Base-by-base conservation (phyloP, 2,888 invertebrate genomes). In the Clunio marinus region DNA sequence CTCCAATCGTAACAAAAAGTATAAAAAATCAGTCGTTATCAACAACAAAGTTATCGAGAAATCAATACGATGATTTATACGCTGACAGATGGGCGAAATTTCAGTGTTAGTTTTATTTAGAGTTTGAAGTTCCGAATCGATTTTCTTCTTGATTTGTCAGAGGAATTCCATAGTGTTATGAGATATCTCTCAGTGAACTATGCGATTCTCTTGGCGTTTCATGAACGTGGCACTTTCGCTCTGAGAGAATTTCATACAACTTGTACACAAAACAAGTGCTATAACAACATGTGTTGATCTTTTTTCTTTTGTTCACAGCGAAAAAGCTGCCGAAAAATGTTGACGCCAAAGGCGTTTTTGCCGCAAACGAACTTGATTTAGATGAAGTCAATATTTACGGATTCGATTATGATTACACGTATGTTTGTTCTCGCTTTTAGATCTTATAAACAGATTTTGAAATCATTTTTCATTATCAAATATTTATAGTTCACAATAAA, bases 321-420 rank as follows among this genome's bases (percentile, higher is more conserved):
- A 93, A 93, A 77, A 93, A 93, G 76, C 78, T 93, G 28, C 93
- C 93, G 2, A 86, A 86, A 75, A 89, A 93, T 82, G 93, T 94
- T 1, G 90, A 93, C 75, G 85, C 88, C 0, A 83, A 85, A 73
- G 93, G 92, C 45, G 94, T 98, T 1, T 98, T 96, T 81, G 95
- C 96, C 10, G 97, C 96, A 79, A 98, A 98, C 81, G 96, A 97
- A 76, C 81, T 97, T 69, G 91, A 96, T 77, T 81, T 98, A 66
- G 84, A 88, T 71, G 91, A 95, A 78, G 92, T 98, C 45, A 86
- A 91, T 74, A 93, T 96, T 0, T 96, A 96, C 82, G 94, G 98
- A 46, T 98, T 98, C 81, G 98, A 98, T 80, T 98, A 98, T 81
- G 98, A 98, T 78, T 98, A 98, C 78, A 98, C 98, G 66, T 65